phyloP scores from a whole-genome alignment of 2,113 vertebrate genomes.

The Sakesphorus luctuosus region DNA sequence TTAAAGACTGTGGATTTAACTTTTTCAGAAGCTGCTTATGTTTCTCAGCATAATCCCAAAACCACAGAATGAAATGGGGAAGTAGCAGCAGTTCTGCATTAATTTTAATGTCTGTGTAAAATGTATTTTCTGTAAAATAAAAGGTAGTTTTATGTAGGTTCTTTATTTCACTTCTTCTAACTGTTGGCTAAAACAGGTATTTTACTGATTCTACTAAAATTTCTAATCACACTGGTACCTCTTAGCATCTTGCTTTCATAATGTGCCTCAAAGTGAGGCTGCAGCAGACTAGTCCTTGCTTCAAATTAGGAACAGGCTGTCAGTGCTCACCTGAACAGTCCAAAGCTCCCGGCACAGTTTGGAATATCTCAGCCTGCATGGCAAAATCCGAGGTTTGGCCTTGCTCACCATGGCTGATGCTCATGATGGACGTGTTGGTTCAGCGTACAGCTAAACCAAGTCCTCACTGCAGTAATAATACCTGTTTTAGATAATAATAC shows the following conservation, averaged over 20 bases:
- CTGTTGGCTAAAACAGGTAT: slow-evolving; percentile 78
- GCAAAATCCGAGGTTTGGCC: neutral
- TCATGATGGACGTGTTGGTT: neutral
- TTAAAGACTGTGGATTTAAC: neutral
- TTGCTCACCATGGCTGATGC: rapidly evolving
- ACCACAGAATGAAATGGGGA: slow-evolving; percentile 64
- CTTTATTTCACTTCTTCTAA: slow-evolving; percentile 25
- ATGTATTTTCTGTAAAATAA: neutral
- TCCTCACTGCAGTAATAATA: slow-evolving; percentile 51
- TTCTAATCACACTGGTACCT: neutral
- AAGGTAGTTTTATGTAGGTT: neutral
- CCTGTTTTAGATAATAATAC: slow-evolving; percentile 72
- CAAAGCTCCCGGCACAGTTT: neutral
- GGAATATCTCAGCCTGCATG: neutral
- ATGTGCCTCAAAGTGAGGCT: neutral
- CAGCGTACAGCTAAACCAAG: neutral
- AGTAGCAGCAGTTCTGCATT: neutral
- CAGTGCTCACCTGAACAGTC: neutral
- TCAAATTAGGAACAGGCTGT: neutral
- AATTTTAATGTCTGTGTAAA: slow-evolving; percentile 14
- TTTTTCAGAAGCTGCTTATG: neutral
- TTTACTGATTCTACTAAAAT: slow-evolving; percentile 56
- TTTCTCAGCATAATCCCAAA: slow-evolving; percentile 64
- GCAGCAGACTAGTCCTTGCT: neutral
- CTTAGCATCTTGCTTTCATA: neutral